Conservation (phyloP, 2,888 invertebrate genomes). For the Parapristionchus giblindavisi region DNA sequence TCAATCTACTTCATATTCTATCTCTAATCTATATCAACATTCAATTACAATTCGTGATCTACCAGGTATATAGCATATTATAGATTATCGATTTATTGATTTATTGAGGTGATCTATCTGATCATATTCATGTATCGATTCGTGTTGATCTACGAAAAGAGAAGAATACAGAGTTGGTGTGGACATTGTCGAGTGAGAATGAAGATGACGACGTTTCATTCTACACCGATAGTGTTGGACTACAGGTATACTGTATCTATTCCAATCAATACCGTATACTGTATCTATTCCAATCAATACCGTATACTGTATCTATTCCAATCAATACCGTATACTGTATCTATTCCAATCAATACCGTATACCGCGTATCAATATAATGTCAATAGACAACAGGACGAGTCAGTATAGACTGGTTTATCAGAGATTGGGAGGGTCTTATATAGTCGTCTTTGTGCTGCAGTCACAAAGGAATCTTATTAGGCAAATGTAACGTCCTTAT, state of each 20-base stretch:
- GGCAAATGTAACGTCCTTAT: too few relatives aligned
- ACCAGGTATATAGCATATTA: constrained; percentile 18
- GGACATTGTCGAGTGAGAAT: constrained; percentile 40
- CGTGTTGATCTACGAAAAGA: constrained; percentile 47
- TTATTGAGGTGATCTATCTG: constrained; percentile 40
- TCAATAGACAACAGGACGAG: too few relatives aligned
- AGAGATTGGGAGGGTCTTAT: too few relatives aligned
- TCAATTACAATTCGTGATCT: constrained; percentile 14
- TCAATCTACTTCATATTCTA: constrained; percentile 10
- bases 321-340: too few relatives aligned
- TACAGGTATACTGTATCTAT: constrained; percentile 45
- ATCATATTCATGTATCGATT: constrained; percentile 46
- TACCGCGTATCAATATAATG: too few relatives aligned
- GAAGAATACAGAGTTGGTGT: constrained; percentile 49
- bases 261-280: not conserved
- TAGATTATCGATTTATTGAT: not conserved
- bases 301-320: too few relatives aligned
- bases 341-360: too few relatives aligned
- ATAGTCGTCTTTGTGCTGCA: too few relatives aligned
- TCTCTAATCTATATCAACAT: not conserved
- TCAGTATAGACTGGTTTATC: too few relatives aligned
- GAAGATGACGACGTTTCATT: constrained; percentile 35
- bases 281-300: not conserved
- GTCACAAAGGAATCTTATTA: too few relatives aligned
- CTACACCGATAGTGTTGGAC: constrained; percentile 51